phyloP scores from a whole-genome alignment of 2,797 vertebrate genomes.

The Lagocephalus sceleratus region DNA sequence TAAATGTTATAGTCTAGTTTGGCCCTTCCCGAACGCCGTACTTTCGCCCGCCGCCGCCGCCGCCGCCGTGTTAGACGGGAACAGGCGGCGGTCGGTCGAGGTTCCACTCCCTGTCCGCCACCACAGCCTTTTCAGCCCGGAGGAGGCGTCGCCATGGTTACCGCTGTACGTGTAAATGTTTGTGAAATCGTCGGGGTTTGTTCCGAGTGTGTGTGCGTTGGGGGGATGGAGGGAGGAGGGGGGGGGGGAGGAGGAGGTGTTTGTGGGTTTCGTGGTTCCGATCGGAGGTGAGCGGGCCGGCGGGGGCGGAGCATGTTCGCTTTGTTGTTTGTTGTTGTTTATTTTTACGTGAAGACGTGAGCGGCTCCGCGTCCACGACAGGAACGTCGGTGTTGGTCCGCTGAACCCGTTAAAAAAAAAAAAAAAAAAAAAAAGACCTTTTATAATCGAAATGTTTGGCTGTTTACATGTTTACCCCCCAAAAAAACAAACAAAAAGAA shows the following conservation, averaged over 20 bases:
- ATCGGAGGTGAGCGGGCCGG: constrained; percentile 13
- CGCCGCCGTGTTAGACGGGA: no score
- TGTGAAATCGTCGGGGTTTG: constrained; percentile 3
- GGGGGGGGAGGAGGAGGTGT: no score
- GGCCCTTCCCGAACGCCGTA: no score
- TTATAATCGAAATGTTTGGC: no score
- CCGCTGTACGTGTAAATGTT: constrained; percentile 57
- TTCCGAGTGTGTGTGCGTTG: background rate
- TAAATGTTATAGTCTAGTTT: no score
- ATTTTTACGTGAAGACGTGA: constrained; percentile 2
- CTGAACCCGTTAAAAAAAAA: no score
- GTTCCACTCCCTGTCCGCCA: constrained; percentile 25
- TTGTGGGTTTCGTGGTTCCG: constrained; percentile 3
- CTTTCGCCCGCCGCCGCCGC: no score
- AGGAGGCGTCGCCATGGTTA: constrained; percentile 21
- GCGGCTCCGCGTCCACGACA: constrained; percentile 27
- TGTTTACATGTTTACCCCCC: no score
- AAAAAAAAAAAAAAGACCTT: no score
- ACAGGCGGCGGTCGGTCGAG: background rate
- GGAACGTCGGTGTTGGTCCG: constrained; percentile 3
- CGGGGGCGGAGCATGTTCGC: constrained; percentile 38
- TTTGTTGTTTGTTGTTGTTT: constrained; percentile 8
- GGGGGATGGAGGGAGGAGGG: no score
- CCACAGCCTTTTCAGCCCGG: constrained; percentile 44
- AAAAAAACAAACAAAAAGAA: no score